Evolutionary conservation across 2,113 vertebrate genomes (phyloP), one percentile per base, ranked within the genome.

Genomic region (Lophura nycthemera): DNA sequence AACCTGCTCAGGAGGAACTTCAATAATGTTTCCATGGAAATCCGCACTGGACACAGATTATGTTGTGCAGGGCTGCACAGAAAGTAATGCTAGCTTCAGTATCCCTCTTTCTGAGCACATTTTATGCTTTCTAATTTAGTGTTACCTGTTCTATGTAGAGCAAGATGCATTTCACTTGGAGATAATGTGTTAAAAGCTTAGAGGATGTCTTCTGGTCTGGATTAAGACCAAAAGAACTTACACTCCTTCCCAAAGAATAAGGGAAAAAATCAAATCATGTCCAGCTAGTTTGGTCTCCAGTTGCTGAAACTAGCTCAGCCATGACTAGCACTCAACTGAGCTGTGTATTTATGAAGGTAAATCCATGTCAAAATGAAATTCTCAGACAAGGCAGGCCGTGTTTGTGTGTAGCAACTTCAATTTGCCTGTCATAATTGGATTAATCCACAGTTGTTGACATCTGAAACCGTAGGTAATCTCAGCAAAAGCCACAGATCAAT

Each of bases 31-130:
- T 36, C 10, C 66, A 36, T 14, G 75, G 73, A 71, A 66, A 71
- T 4, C 38, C 71, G 32, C 0, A 0, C 24, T 25, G 61, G 57
- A 25, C 11, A 17, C 34, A 21, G 29, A 29, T 47, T 43, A 4
- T 19, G 8, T 14, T 59, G 42, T 5, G 14, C n/a, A 24, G 47
- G 34, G 40, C 29, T 52, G 34, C 38, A 10, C 40, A 40, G 38
- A 60, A 63, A 48, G 30, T 6, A 42, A 14, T n/a, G 11, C 12
- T 77, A 32, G 14, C 40, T 76, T 65, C 13, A 16, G 32, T 13
- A 16, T 57, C n/a, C 18, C 16, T 57, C 29, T 76, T 60, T 32
- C 38, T 25, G 12, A 70, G 60, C 69, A 56, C 77, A 65, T 32
- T 64, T 64, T 40, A 32, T 42, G 22, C 52, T 48, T 45, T 59